A percentile compares a stretch with the other conserved stretches of the same genome.
Conservation (phyloP, 2,113 vertebrate species). For the Anolis sagrei region DNA sequence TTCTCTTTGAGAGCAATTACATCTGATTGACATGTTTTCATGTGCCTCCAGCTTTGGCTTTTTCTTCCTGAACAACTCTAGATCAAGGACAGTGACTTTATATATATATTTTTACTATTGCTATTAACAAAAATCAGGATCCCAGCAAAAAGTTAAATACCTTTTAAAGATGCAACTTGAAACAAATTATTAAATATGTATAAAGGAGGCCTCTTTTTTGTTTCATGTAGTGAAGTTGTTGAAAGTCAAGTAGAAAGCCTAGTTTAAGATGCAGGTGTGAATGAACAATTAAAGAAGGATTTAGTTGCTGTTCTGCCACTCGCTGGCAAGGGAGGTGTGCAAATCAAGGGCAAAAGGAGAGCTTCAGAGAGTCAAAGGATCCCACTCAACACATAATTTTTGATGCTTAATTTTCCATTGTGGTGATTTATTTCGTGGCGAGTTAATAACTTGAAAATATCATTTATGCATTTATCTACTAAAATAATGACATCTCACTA, state of each 20-base stretch:
- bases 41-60: constrained; percentile 79
- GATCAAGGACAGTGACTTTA: constrained; percentile 80
- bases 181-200: constrained; percentile 82
- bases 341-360: constrained; percentile 8
- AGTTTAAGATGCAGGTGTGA: constrained; percentile 59
- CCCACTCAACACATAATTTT: background rate
- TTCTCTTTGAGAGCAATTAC: constrained; percentile 91
- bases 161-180: constrained; percentile 76
- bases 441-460: background rate
- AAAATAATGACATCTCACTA: too few species aligned
- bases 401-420: background rate
- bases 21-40: constrained; percentile 92
- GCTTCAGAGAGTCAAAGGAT: background rate
- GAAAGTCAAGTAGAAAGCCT: constrained; percentile 80
- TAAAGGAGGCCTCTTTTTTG: constrained; percentile 72
- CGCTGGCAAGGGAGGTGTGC: constrained; percentile 20
- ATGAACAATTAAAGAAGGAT: constrained; percentile 65
- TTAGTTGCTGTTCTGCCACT: constrained; percentile 59
- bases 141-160: constrained; percentile 74
- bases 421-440: background rate
- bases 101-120: constrained; percentile 47
- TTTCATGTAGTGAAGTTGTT: constrained; percentile 58
- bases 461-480: too few species aligned
- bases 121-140: constrained; percentile 81
- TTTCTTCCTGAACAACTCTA: constrained; percentile 74